Percentiles rank a stretch among this genome's conserved stretches.
Conservation (phyloP, 2,797 vertebrate genomes). For the Enteromius radiatus region DNA sequence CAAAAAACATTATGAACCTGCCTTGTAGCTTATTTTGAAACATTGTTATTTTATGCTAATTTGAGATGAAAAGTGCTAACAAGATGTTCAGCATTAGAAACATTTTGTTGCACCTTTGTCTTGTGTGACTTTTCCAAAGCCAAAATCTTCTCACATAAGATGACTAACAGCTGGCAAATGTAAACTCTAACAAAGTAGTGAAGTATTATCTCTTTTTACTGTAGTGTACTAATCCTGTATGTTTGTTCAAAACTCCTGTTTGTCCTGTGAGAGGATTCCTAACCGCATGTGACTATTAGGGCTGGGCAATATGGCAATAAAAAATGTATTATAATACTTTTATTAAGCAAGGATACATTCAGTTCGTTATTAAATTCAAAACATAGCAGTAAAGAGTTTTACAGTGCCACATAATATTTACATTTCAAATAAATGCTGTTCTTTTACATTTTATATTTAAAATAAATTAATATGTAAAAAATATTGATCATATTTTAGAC, state of each 20-base stretch:
- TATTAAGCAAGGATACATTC: not conserved
- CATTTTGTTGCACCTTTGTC: constrained; percentile 7
- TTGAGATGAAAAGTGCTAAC: constrained; percentile 46
- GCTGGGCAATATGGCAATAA: constrained; percentile 1
- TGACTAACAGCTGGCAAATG: constrained; percentile 42
- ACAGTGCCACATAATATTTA: not conserved
- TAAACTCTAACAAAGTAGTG: constrained; percentile 17
- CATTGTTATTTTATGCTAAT: constrained; percentile 22
- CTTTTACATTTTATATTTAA: not conserved
- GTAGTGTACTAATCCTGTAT: constrained; percentile 52
- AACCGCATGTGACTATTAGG: constrained; percentile 68
- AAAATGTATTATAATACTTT: not conserved
- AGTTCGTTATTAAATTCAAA: not conserved
- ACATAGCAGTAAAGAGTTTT: not conserved
- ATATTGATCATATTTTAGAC: not conserved
- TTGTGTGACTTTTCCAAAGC: constrained; percentile 44
- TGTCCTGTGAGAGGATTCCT: constrained; percentile 49
- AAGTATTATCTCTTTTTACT: constrained; percentile 3
- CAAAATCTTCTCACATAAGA: constrained; percentile 40
- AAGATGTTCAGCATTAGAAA: constrained; percentile 33
- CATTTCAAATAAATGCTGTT: not conserved
- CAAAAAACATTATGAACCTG: not conserved
- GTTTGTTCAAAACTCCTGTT: constrained; percentile 35
- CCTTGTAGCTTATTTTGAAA: constrained; percentile 22
- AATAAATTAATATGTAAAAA: not conserved